A percentile compares a stretch with the other conserved stretches of the same genome.
phyloP scores from a whole-genome alignment of 1,140 invertebrate species.

The Panagrolaimus sp. region DNA sequence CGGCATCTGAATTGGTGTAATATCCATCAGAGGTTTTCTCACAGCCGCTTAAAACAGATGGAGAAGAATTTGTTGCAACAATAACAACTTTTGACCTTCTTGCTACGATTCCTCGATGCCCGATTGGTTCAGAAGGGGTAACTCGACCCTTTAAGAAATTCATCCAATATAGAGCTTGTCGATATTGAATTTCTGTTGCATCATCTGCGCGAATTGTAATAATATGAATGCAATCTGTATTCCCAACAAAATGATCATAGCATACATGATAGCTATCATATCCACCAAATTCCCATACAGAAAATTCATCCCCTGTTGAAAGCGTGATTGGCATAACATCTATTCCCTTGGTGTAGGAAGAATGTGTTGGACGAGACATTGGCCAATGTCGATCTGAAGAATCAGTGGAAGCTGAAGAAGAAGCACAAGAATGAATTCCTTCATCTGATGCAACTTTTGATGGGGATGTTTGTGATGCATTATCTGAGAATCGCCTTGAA shows the following conservation, averaged over 20 bases:
- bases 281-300: slow-evolving; percentile 76
- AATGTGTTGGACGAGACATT: slow-evolving; percentile 60
- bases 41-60: slow-evolving; percentile 58
- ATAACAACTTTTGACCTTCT: slow-evolving; percentile 64
- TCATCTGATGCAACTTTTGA: slow-evolving; percentile 28
- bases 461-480: slow-evolving; percentile 22
- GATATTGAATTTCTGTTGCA: slow-evolving; percentile 66
- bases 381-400: slow-evolving; percentile 15
- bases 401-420: slow-evolving; percentile 25
- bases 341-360: slow-evolving; percentile 68
- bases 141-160: slow-evolving; percentile 72
- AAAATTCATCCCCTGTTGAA: slow-evolving; percentile 65
- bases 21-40: slow-evolving; percentile 64
- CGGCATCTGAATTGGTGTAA: slow-evolving; percentile 63
- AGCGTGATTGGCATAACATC: slow-evolving; percentile 62
- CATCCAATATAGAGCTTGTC: slow-evolving; percentile 72
- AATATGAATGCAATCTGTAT: slow-evolving; percentile 67
- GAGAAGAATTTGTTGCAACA: slow-evolving; percentile 67
- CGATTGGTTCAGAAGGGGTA: slow-evolving; percentile 67
- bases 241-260: slow-evolving; percentile 73
- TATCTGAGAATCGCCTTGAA: slow-evolving; percentile 52
- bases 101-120: slow-evolving; percentile 61
- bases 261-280: slow-evolving; percentile 72
- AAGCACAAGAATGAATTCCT: slow-evolving; percentile 30
- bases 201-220: slow-evolving; percentile 72